phyloP scores from a whole-genome alignment of 2,888 invertebrate species.

The Candidula unifasciata region DNA sequence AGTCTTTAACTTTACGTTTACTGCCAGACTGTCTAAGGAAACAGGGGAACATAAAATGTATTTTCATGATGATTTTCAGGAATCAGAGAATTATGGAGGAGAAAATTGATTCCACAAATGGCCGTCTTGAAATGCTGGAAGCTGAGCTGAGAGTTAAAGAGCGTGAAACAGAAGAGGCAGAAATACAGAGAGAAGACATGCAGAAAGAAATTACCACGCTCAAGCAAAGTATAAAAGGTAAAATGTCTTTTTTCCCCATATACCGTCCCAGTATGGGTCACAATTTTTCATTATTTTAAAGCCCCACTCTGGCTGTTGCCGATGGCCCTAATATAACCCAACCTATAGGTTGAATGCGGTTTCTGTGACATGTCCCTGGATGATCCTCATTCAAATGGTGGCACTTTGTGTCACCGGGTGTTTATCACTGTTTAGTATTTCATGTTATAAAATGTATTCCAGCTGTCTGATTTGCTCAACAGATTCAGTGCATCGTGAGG shows the following conservation, averaged over 20 bases:
- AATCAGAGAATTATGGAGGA: conserved; percentile 68
- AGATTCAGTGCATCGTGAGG: too few relatives aligned
- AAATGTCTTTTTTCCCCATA: neutral
- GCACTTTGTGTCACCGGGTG: too few relatives aligned
- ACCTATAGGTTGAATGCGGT: too few relatives aligned
- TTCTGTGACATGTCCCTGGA: too few relatives aligned
- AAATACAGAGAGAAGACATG: conserved; percentile 61
- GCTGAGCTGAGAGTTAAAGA: conserved; percentile 64
- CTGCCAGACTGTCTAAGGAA: too few relatives aligned
- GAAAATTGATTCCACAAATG: conserved; percentile 65
- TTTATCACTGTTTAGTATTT: neutral
- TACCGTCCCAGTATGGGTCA: too few relatives aligned
- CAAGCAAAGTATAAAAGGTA: conserved; percentile 69
- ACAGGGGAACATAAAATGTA: too few relatives aligned
- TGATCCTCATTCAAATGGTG: too few relatives aligned
- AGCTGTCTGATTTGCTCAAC: neutral
- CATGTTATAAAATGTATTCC: neutral
- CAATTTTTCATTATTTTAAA: neutral
- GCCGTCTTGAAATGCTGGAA: conserved; percentile 66
- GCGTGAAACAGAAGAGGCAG: conserved; percentile 68
- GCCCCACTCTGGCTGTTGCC: too few relatives aligned
- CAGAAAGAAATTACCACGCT: conserved; percentile 67
- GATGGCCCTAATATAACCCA: too few relatives aligned
- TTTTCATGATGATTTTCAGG: conserved; percentile 52
- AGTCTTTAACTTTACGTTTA: too few relatives aligned